These are phyloP conservation scores for Actinia tenebrosa DNA, from an alignment of 64 coral and sea anemone species.

Conservation along the genomic window DNA sequence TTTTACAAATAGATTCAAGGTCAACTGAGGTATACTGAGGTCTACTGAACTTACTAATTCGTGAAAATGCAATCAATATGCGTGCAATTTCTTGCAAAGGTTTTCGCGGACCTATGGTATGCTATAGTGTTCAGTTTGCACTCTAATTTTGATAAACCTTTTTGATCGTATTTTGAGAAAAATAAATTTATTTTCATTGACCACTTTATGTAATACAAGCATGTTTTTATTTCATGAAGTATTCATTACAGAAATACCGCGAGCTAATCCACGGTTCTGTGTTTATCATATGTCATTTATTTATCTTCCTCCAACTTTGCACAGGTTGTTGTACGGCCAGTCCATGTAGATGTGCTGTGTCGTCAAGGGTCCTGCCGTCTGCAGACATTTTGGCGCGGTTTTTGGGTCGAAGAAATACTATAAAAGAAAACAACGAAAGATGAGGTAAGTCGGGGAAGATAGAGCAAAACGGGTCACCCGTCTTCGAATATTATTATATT, in stretches of 20 bases:
- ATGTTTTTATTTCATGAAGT: neutral
- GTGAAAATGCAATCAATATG: too few species aligned
- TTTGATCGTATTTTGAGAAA: too few species aligned
- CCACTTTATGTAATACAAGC: neutral
- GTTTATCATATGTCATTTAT: neutral
- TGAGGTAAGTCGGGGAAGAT: neutral
- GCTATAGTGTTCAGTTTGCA: too few species aligned
- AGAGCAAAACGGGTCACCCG: too few species aligned
- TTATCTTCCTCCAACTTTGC: neutral
- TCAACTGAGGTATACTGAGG: too few species aligned
- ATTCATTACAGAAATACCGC: neutral
- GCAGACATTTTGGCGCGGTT: slow-evolving; percentile 53
- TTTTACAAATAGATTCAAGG: too few species aligned
- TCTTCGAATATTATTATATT: too few species aligned
- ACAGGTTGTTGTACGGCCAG: slow-evolving; percentile 42
- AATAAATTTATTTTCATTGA: too few species aligned
- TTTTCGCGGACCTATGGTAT: too few species aligned
- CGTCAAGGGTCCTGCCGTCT: slow-evolving; percentile 8
- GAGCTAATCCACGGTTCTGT: neutral
- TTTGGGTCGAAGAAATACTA: slow-evolving; percentile 53
- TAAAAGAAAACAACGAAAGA: neutral
- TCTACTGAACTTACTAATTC: too few species aligned
- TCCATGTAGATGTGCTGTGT: slow-evolving; percentile 78
- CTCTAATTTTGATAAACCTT: too few species aligned
- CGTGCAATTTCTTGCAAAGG: too few species aligned